A percentile compares a stretch with the other conserved stretches of the same genome.
These are phyloP conservation scores for Cassiopea andromeda DNA, from an alignment of 30 jellyfish, hydroid and myxozoan species.

Conservation along the genomic window DNA sequence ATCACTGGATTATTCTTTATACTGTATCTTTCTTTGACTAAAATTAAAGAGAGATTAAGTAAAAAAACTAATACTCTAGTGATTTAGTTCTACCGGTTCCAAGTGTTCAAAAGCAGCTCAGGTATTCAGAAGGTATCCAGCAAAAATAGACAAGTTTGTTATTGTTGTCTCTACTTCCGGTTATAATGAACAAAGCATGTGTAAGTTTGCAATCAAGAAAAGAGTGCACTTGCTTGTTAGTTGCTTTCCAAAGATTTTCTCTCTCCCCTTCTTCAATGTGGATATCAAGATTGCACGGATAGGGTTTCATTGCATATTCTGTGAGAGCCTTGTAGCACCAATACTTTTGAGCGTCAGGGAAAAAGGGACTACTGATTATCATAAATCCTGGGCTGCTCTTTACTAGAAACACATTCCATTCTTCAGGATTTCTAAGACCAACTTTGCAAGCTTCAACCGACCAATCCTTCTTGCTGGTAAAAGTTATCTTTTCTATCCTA, in stretches of 20 bases:
- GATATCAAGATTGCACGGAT: constrained; percentile 83
- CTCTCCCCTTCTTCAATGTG: constrained; percentile 69
- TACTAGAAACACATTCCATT: constrained; percentile 75
- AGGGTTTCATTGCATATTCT: constrained; percentile 85
- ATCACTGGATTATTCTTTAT: too few relatives aligned
- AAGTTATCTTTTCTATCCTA: neutral
- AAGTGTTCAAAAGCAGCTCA: too few relatives aligned
- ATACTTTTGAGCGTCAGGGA: constrained; percentile 69
- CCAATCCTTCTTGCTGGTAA: neutral
- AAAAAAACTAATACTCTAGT: too few relatives aligned
- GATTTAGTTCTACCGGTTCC: too few relatives aligned
- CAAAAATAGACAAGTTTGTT: too few relatives aligned
- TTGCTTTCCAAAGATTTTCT: constrained; percentile 6
- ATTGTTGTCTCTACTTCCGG: too few relatives aligned
- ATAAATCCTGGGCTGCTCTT: constrained; percentile 83
- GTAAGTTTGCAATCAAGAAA: neutral
- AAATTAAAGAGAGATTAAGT: too few relatives aligned
- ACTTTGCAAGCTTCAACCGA: constrained; percentile 26
- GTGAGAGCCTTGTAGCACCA: constrained; percentile 91
- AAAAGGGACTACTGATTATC: constrained; percentile 82
- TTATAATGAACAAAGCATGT: too few relatives aligned
- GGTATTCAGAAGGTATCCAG: too few relatives aligned
- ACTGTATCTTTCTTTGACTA: too few relatives aligned
- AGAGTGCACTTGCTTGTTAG: neutral
- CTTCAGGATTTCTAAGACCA: constrained; percentile 77